Percentiles rank a stretch among this genome's conserved stretches.
phyloP scores from a whole-genome alignment of 2,113 vertebrate species.

The Eptatretus burgeri region DNA sequence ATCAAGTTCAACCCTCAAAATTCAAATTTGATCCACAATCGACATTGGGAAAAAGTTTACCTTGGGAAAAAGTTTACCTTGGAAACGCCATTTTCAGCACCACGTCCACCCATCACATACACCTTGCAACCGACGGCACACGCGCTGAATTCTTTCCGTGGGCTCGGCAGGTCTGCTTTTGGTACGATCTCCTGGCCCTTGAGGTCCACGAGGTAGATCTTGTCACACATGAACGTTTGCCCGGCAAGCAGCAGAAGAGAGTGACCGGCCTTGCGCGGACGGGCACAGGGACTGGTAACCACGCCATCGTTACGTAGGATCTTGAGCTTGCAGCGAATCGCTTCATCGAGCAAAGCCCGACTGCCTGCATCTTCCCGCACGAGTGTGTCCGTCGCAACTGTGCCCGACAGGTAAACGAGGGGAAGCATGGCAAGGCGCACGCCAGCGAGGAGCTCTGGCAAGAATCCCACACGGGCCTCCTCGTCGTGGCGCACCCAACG shows the following conservation, averaged over 20 bases:
- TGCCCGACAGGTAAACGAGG: conserved; percentile 40
- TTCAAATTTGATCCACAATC: too few relatives aligned
- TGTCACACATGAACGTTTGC: conserved; percentile 88
- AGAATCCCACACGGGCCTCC: conserved; percentile 25
- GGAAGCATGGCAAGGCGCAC: conserved; percentile 58
- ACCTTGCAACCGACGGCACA: conserved; percentile 76
- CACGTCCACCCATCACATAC: conserved; percentile 56
- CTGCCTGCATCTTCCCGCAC: conserved; percentile 40
- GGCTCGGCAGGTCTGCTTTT: conserved; percentile 58
- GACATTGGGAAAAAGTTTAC: too few relatives aligned
- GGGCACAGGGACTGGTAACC: conserved; percentile 50
- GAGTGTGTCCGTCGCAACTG: conserved; percentile 40
- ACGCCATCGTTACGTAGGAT: conserved; percentile 54
- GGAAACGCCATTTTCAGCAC: conserved; percentile 65
- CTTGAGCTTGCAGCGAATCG: conserved; percentile 45
- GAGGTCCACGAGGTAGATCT: conserved; percentile 77
- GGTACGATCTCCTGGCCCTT: conserved; percentile 78
- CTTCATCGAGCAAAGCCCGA: conserved; percentile 43
- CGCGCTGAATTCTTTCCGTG: conserved; percentile 71
- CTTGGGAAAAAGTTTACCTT: conserved; percentile 15
- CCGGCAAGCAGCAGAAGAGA: conserved; percentile 62
- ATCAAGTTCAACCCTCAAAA: too few relatives aligned
- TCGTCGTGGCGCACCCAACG: conserved; percentile 48
- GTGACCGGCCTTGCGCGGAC: conserved; percentile 61
- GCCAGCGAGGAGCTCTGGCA: conserved; percentile 39